These are phyloP conservation scores for Lepilemur ruficaudatus DNA, from an alignment of 2,797 vertebrate genomes.

Conservation along the genomic window DNA sequence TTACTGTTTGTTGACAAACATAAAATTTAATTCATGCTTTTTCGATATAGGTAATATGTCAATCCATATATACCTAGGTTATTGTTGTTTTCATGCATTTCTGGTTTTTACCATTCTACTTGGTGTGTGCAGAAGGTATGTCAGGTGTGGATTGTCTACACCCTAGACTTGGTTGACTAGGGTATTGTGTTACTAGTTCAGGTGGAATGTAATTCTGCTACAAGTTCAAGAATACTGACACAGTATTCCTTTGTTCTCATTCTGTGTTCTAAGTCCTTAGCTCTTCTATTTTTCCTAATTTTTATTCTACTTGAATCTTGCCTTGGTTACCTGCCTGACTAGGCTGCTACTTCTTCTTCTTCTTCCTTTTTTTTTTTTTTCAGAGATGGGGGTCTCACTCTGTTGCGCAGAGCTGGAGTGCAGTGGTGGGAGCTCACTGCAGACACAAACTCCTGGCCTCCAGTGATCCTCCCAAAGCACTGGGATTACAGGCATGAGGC, in stretches of 20 bases:
- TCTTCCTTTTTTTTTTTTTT: not conserved
- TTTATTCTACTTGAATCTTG: slow-evolving; percentile 42
- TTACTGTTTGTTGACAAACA: slow-evolving; percentile 17
- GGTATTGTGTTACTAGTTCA: not conserved
- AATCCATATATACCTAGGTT: not conserved
- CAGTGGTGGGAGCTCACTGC: not conserved
- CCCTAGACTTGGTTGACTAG: not conserved
- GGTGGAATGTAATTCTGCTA: not conserved
- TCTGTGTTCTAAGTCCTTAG: not conserved
- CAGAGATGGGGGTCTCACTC: not conserved
- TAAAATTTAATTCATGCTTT: not conserved
- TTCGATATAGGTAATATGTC: not conserved
- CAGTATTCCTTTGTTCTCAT: not conserved
- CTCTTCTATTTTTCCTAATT: slow-evolving; percentile 11
- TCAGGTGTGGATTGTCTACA: not conserved
- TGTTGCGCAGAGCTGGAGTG: not conserved
- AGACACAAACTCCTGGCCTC: not conserved
- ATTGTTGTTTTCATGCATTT: slow-evolving; percentile 12
- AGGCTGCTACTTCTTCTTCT: not conserved
- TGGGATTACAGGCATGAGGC: not conserved
- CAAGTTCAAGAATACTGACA: slow-evolving; percentile 5
- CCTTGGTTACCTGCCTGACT: not conserved
- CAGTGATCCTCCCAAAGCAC: not conserved
- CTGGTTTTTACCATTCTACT: not conserved
- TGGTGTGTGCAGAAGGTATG: not conserved